These are phyloP conservation scores for Tokudaia muenninki DNA, from an alignment of 2,797 vertebrate species.

Conservation along the genomic window DNA sequence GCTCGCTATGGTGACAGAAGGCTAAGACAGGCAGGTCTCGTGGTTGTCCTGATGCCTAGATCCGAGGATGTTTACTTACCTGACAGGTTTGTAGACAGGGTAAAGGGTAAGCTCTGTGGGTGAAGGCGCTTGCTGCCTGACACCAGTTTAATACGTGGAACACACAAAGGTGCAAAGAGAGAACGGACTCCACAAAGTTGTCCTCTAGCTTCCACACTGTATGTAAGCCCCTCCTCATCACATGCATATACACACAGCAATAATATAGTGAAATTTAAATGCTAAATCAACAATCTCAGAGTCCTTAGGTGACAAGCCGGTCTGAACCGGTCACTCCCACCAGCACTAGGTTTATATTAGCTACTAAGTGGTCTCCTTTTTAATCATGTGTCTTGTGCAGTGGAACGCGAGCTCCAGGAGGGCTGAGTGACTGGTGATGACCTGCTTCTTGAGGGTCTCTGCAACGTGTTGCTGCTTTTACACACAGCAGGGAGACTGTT, in stretches of 20 bases:
- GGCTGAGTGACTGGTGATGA: neutral
- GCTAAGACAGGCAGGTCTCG: neutral
- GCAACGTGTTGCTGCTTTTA: neutral
- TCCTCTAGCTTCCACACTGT: no score
- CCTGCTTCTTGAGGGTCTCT: neutral
- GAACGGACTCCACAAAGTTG: neutral
- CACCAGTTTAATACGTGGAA: no score
- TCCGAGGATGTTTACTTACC: neutral
- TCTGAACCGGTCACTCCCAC: neutral
- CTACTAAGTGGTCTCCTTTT: neutral
- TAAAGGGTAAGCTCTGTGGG: no score
- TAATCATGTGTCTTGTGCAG: neutral
- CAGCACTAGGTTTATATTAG: neutral
- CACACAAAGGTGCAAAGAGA: neutral
- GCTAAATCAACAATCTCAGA: no score
- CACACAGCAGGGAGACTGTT: neutral
- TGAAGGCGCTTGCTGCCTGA: neutral
- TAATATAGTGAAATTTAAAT: neutral
- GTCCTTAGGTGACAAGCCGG: neutral
- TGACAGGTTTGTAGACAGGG: no score
- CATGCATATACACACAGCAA: neutral
- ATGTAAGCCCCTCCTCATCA: no score
- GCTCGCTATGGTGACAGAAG: neutral
- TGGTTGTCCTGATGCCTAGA: neutral
- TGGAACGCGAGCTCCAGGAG: neutral